Percentiles rank a stretch among this genome's conserved stretches.
Evolutionary conservation across 2,888 invertebrate species (phyloP).

Genomic region (Cheilosia pagana): DNA sequence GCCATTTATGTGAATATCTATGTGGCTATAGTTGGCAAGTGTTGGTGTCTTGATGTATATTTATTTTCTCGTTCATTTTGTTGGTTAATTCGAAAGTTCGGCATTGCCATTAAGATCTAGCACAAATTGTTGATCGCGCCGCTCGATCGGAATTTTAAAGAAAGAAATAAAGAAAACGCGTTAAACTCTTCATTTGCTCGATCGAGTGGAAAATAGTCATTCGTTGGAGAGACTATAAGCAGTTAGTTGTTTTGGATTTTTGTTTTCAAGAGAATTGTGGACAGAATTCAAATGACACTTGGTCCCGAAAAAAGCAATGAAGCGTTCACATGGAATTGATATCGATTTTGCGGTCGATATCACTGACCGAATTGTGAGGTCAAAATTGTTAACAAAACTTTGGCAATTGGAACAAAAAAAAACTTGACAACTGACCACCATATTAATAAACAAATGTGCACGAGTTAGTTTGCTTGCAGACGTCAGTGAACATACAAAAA

Average conservation of each 20-base stretch:
- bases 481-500: no score
- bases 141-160: slow-evolving; percentile 20
- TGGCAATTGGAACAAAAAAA: no score
- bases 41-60: not conserved
- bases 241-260: not conserved
- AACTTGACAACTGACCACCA: no score
- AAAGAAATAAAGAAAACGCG: slow-evolving; percentile 2
- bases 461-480: no score
- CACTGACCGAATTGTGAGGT: no score
- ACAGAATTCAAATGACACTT: not conserved
- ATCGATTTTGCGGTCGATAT: not conserved
- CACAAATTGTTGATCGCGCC: slow-evolving; percentile 26
- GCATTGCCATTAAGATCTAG: slow-evolving; percentile 31
- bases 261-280: slow-evolving; percentile 19
- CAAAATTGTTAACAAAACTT: no score
- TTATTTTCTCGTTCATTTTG: slow-evolving; percentile 1
- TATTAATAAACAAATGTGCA: no score
- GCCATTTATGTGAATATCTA: slow-evolving; percentile 40
- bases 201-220: slow-evolving; percentile 22
- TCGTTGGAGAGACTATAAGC: not conserved
- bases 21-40: not conserved
- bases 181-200: slow-evolving; percentile 1
- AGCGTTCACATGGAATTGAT: slow-evolving; percentile 7
- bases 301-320: not conserved
- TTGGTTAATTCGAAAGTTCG: slow-evolving; percentile 35